Base-by-base conservation (phyloP, 2,113 vertebrate genomes). In the Pterocles orientalis region DNA sequence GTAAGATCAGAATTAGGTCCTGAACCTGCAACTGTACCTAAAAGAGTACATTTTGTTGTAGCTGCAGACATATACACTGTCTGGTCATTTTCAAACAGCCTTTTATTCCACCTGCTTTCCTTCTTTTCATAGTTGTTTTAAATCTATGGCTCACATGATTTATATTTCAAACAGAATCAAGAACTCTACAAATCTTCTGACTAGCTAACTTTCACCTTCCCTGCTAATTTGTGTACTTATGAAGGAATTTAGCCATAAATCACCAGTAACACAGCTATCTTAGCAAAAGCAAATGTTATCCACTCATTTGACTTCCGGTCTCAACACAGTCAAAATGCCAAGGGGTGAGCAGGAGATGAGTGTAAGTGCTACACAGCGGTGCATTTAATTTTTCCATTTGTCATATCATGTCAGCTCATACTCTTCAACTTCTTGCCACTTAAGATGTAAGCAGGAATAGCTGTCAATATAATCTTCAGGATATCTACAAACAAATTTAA, bases 391-490 rank as follows among this genome's bases (percentile, higher is more conserved):
- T 96, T 96, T 96, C 89, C 90, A 94, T 98, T 98, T 98, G 92
- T 97, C 97, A 97, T 97, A 80, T 84, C 78, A n/a, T 80, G 91
- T 97, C 96, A 97, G 56, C 53, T 97, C 93, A 97, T 79, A 73
- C 64, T 64, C 94, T 97, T 97, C 94, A 97, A 90, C 88, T 88
- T 91, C 85, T 95, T 97, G 82, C 95, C 94, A 94, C 93, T 97
- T 97, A 97, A 88, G 84, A 84, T 95, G 47, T 97, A 94, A 96
- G 86, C 69, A 97, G 85, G 57, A 97, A 87, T 95, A 98, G 95
- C 96, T 98, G 97, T 98, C 97, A 98, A 97, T 97, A 97, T 92
- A 95, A 98, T 98, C 91, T 97, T 91, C 78, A 96, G 87, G 75
- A 96, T 84, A 83, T 81, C 93, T 88, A 91, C 60, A 95, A 96